Evolutionary conservation across 2,113 vertebrate genomes (phyloP), one percentile per base, ranked within the genome.

Genomic region (Lasiurus borealis): DNA sequence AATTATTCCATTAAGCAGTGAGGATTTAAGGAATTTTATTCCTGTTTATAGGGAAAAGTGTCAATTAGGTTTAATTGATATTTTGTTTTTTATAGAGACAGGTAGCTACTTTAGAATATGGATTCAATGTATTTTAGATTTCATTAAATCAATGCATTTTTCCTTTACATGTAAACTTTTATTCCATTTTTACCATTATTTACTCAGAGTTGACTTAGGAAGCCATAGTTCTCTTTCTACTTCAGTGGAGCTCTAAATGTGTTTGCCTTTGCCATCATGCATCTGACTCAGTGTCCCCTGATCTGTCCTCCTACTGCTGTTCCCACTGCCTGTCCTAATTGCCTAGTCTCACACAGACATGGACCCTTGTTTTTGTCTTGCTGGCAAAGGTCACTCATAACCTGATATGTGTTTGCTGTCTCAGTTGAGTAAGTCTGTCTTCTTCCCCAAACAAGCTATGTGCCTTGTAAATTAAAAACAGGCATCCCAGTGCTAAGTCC

Each of bases 381-480:
- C 29, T 85, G 73, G 64, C 57, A 77, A 29, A 48, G 68, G 40
- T 13, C 66, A 77, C 40, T 13, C 59, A 19, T 77, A 91, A 83
- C 54, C 90, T 91, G 29, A 54, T 40, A 29, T 3, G 10, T 36
- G 72, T 94, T 73, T 93, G 36, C 92, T 91, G 34, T 80, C 88
- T 94, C 84, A 50, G 46, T 86, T 72, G 36, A 76, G 34, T 84
- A 86, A 96, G 27, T 64, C 62, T 84, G 54, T 71, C 29, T 91
- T 87, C 34, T 86, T 25, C 27, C 40, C 19, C 62, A 82, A 91
- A 13, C 68, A 91, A 96, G 96, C 91, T 92, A 69, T 76, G 71
- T 84, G 94, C 83, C 96, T 95, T 92, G 8, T 90, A 95, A 96
- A 96, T 97, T 95, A 95, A 81, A 84, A 96, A 77, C 0, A 40